Evolutionary conservation across 2,797 vertebrate genomes (phyloP), one percentile per base, ranked within the genome.

Genomic region (Huso huso): DNA sequence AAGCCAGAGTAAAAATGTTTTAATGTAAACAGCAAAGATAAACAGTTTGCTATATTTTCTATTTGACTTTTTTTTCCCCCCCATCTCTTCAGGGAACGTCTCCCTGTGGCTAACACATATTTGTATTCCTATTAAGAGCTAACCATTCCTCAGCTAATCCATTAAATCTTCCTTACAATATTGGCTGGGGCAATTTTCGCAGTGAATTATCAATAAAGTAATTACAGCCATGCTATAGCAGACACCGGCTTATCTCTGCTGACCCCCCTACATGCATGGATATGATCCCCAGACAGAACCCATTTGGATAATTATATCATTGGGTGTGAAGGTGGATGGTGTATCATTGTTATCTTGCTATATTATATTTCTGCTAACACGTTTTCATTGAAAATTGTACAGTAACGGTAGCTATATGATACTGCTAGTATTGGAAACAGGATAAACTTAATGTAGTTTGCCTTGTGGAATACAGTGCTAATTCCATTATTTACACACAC

Each of bases 201-300:
- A 75, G 80, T 80, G 86, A 88, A 89, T 91, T 90, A 90, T 90
- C 89, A 91, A 91, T 92, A 84, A 87, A 90, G 86, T 90, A 91
- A 92, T 92, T 90, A 91, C 87, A 84, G 79, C 84, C 78, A 82
- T 88, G 87, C 86, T 78, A 83, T 84, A 83, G 85, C 76, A 71
- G 81, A 83, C 72, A 80, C 77, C 77, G 76, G 83, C 86, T 92
- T 92, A 92, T 91, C 88, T 66, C 76, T 61, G n/a, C 78, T 86
- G 84, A 87, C 88, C 86, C 86, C 88, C 86, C 67, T 76, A 60
- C 77, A 64, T 9, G 75, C 69, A 67, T 71, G 83, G 86, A 90
- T 89, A 86, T 81, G 85, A 90, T 90, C 86, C 87, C 80, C 81
- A 81, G 77, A 83, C 82, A 65, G 77, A 74, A 51, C 78, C 85